These are phyloP conservation scores for Anolis sagrei DNA, from an alignment of 2,113 vertebrate genomes.

Conservation along the genomic window DNA sequence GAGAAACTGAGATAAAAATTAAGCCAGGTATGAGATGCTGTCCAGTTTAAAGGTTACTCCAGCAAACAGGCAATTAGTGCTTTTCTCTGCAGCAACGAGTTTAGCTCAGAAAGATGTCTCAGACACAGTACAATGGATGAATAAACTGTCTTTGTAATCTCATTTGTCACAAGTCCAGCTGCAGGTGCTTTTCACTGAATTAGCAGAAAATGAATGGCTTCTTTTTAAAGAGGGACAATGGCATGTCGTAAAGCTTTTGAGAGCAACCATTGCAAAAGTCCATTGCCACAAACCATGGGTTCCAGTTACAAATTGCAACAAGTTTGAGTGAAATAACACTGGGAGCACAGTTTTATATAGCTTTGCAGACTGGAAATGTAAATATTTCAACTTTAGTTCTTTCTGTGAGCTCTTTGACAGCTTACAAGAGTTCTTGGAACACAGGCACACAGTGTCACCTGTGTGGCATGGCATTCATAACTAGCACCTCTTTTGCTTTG, in stretches of 20 bases:
- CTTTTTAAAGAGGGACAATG: neutral
- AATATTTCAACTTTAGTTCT: neutral
- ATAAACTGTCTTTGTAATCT: conserved; percentile 67
- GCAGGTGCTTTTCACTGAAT: conserved; percentile 35
- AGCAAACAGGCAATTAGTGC: conserved; percentile 75
- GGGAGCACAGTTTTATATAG: neutral
- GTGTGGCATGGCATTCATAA: neutral
- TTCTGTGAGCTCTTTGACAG: neutral
- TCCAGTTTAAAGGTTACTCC: conserved; percentile 73
- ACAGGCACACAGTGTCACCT: neutral
- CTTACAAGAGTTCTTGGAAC: neutral
- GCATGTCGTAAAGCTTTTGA: neutral
- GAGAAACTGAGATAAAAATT: conserved; percentile 56
- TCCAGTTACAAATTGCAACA: neutral
- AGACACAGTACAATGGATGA: conserved; percentile 55
- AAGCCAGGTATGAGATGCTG: conserved; percentile 58
- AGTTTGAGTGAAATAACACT: neutral
- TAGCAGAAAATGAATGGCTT: neutral
- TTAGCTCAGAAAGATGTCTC: conserved; percentile 49
- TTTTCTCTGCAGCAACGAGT: conserved; percentile 55
- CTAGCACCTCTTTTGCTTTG: no score
- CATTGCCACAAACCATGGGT: neutral
- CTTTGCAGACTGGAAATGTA: neutral
- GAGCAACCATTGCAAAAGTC: neutral
- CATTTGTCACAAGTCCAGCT: conserved; percentile 58